Percentiles rank a stretch among this genome's conserved stretches.
Conservation (phyloP, 1,140 invertebrate species). For the Drepana arcuata region DNA sequence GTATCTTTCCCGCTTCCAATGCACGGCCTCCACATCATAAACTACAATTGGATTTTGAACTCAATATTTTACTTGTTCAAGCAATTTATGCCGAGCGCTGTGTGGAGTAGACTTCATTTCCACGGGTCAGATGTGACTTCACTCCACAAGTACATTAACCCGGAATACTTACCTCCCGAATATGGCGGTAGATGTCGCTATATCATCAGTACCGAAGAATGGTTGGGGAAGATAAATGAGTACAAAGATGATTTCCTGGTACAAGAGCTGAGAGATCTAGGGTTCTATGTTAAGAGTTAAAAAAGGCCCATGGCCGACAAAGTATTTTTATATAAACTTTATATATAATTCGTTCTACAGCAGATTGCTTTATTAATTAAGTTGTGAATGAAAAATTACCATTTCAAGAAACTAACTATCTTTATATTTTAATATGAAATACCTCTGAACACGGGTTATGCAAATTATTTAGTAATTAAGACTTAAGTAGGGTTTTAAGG, state of each 20-base stretch:
- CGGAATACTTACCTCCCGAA: conserved; percentile 78
- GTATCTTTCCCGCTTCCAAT: conserved; percentile 81
- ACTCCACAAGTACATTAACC: conserved; percentile 81
- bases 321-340: not conserved
- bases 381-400: too few relatives aligned
- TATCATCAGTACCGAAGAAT: conserved; percentile 39
- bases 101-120: conserved; percentile 80
- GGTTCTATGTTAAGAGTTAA: conserved; percentile 37
- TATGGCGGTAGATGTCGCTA: conserved; percentile 76
- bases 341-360: too few relatives aligned
- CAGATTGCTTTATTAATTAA: too few relatives aligned
- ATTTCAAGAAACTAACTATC: too few relatives aligned
- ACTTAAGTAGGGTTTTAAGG: too few relatives aligned
- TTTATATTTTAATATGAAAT: too few relatives aligned
- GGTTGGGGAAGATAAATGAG: conserved; percentile 42
- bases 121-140: conserved; percentile 84
- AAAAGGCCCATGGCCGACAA: conserved; percentile 8
- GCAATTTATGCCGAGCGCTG: conserved; percentile 78
- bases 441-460: too few relatives aligned
- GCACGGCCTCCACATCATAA: conserved; percentile 81
- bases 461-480: too few relatives aligned
- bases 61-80: conserved; percentile 81
- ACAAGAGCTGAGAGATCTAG: conserved; percentile 37
- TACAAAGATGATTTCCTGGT: conserved; percentile 57
- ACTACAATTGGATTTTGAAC: conserved; percentile 85